Base-by-base conservation (phyloP, 2,113 vertebrate genomes). In the Bostrychus sinensis region DNA sequence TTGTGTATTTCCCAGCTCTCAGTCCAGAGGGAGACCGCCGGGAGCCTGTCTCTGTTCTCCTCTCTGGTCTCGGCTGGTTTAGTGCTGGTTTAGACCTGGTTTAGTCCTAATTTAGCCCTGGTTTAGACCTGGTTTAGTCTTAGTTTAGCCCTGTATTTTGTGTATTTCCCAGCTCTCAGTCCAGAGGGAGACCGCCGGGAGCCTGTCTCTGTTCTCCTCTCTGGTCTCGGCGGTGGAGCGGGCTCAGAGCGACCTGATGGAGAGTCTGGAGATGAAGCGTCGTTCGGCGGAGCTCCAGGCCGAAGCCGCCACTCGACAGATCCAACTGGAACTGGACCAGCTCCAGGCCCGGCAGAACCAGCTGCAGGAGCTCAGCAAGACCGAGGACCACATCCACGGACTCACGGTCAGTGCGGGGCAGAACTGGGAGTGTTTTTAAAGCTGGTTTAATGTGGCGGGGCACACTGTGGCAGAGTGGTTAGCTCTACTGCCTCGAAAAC, bases 241-340 rank as follows among this genome's bases (percentile, higher is more conserved):
- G 34, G 80, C 78, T 1, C 89, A 91, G 80, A 77, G 78, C 0
- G 72, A 89, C 30, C 77, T 91, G 41, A 48, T 90, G 19, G 85
- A 91, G 62, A 77, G 72, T 42, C 80, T 89, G 55, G 89, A 92
- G 54, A 82, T 53, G 20, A 89, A 75, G 43, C 66, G 30, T 6
- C 39, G 56, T 39, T 81, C 78, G 0, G 85, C 82, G 0, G 77
- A 78, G 55, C 75, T 58, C 2, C 85, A 90, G 61, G 89, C 86
- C 7, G 77, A 84, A 26, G 22, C 72, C 28, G 59, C 84, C 34
- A 76, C 88, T 3, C 61, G 64, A 3, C 85, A 91, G 57, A 79
- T 93, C 70, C 88, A 92, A 69, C 56, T 75, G 58, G 91, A 93
- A 69, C 56, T 91, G 0, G 41, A 81, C 1, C 86, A 86, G 6